phyloP scores from a whole-genome alignment of 1,140 invertebrate genomes.

The Coptotermes formosanus region DNA sequence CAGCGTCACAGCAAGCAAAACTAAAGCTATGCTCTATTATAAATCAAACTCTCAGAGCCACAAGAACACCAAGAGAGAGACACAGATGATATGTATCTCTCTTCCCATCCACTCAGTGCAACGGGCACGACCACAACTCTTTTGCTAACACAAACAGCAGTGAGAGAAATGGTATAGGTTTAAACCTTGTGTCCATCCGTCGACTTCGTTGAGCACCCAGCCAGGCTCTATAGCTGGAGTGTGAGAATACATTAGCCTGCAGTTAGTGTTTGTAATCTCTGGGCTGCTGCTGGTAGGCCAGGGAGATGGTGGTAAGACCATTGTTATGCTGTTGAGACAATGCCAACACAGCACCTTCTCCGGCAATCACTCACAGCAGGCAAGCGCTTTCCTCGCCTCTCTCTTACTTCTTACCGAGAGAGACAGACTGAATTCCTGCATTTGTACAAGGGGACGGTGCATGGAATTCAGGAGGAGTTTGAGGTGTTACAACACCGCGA shows the following conservation, averaged over 20 bases:
- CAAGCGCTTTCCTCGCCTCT: background rate
- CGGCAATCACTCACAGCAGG: background rate
- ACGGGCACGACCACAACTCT: background rate
- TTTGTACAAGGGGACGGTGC: background rate
- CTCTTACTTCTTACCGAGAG: background rate
- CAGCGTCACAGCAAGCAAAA: background rate
- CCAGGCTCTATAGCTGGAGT: background rate
- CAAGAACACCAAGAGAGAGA: slow-evolving; percentile 4
- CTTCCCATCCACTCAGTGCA: background rate
- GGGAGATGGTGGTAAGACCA: background rate
- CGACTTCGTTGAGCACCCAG: background rate
- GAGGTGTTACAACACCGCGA: background rate
- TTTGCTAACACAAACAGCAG: background rate
- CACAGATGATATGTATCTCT: slow-evolving; percentile 6
- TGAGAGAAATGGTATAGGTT: background rate
- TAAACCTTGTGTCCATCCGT: background rate
- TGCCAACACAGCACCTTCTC: background rate
- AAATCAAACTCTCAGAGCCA: slow-evolving; percentile 2
- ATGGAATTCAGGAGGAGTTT: background rate
- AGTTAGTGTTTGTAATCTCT: background rate
- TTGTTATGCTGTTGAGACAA: background rate
- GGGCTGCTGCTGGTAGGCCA: background rate
- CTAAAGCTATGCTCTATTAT: background rate
- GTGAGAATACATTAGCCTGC: slow-evolving; percentile 10
- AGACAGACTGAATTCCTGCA: background rate